These are phyloP conservation scores for Lordiphosa collinella DNA, from an alignment of 1,140 invertebrate genomes.

Conservation along the genomic window DNA sequence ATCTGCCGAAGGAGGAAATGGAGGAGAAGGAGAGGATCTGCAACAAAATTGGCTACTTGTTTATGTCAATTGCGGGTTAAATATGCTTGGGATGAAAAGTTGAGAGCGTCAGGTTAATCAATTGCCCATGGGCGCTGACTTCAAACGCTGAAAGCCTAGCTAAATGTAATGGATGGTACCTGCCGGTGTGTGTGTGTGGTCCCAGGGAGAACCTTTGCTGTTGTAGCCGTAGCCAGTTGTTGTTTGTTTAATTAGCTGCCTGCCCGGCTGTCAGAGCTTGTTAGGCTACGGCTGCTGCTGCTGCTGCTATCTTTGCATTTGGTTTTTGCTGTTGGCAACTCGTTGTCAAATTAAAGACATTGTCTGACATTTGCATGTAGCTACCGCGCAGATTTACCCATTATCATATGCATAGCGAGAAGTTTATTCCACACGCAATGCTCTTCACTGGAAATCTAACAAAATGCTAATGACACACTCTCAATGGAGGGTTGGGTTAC, in stretches of 20 bases:
- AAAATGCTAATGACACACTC: conserved; percentile 53
- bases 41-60: conserved; percentile 43
- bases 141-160: conserved; percentile 33
- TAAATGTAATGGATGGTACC: conserved; percentile 26
- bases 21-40: not conserved
- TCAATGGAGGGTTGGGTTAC: not conserved
- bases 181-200: conserved; percentile 39
- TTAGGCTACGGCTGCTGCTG: conserved; percentile 35
- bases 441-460: conserved; percentile 62
- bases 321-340: not conserved
- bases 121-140: conserved; percentile 47
- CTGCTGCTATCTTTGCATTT: conserved; percentile 14
- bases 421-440: conserved; percentile 63
- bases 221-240: conserved; percentile 20
- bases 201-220: conserved; percentile 22
- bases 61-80: conserved; percentile 70
- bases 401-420: conserved; percentile 39
- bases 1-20: conserved; percentile 13
- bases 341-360: conserved; percentile 3
- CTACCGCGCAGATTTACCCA: conserved; percentile 4
- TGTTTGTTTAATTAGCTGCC: too few species aligned
- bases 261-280: conserved; percentile 50
- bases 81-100: conserved; percentile 20
- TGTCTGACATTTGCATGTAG: conserved; percentile 56
- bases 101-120: conserved; percentile 69